These are phyloP conservation scores for Podotricha telesiphe DNA, from an alignment of 2,888 invertebrate genomes.

Conservation along the genomic window DNA sequence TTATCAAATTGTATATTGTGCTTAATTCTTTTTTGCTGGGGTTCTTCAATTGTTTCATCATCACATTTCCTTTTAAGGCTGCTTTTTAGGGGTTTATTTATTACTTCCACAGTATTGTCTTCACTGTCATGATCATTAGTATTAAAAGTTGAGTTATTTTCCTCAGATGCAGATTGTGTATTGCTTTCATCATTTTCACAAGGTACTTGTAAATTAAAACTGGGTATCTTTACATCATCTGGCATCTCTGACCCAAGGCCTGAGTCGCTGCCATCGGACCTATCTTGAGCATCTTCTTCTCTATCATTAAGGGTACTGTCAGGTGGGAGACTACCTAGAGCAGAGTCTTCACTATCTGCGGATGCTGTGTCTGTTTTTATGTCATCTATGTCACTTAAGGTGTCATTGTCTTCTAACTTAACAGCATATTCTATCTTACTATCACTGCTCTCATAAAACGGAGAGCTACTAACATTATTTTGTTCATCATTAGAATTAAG, in stretches of 20 bases:
- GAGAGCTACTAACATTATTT: conserved; percentile 72
- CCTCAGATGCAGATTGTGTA: conserved; percentile 43
- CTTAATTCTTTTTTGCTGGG: conserved; percentile 86
- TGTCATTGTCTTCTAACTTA: conserved; percentile 80
- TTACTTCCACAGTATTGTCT: conserved; percentile 49
- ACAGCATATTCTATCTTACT: conserved; percentile 78
- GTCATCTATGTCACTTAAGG: conserved; percentile 80
- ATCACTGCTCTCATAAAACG: conserved; percentile 81
- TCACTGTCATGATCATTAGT: conserved; percentile 48
- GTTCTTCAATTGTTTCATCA: conserved; percentile 70
- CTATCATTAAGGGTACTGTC: conserved; percentile 71
- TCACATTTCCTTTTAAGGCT: conserved; percentile 87
- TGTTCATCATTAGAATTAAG: conserved; percentile 73
- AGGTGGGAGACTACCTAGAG: conserved; percentile 84
- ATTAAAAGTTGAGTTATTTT: conserved; percentile 44
- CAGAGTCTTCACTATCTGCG: conserved; percentile 85
- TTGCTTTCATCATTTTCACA: conserved; percentile 57
- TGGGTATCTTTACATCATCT: conserved; percentile 80
- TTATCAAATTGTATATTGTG: conserved; percentile 94
- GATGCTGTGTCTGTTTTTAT: conserved; percentile 80
- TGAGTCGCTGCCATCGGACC: conserved; percentile 93
- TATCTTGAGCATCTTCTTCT: conserved; percentile 85
- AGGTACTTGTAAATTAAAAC: conserved; percentile 66
- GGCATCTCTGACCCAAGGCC: conserved; percentile 90
- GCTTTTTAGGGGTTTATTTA: conserved; percentile 73